Conservation (phyloP, 2,888 invertebrate species). For the Mystacides longicornis region DNA sequence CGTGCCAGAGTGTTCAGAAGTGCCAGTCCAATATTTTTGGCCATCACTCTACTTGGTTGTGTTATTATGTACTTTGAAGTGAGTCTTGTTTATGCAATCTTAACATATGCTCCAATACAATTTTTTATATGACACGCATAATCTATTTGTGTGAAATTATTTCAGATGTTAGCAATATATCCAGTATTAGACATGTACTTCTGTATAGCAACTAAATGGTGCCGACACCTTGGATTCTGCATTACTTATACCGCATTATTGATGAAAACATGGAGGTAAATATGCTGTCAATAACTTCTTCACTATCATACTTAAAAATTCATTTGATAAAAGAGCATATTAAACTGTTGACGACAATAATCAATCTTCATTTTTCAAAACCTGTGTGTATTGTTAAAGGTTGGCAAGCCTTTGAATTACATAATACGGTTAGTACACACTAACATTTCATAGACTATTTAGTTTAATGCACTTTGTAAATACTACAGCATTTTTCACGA, state of each 20-base stretch:
- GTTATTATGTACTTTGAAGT: conserved; percentile 92
- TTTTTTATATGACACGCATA: no score
- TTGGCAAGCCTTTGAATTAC: no score
- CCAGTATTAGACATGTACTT: conserved; percentile 77
- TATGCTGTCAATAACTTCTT: neutral
- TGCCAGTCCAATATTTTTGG: conserved; percentile 86
- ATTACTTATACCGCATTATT: conserved; percentile 87
- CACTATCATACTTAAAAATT: no score
- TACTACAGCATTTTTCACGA: no score
- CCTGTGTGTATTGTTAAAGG: no score
- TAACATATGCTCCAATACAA: no score
- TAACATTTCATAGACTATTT: no score
- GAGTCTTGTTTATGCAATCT: conserved; percentile 29
- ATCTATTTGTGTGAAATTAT: neutral
- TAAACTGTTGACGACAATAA: no score
- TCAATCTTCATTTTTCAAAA: no score
- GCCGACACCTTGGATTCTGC: conserved; percentile 86
- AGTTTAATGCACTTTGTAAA: no score
- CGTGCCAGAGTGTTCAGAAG: conserved; percentile 86
- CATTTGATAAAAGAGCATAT: no score
- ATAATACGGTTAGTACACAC: no score
- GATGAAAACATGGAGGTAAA: conserved; percentile 91
- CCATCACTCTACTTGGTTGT: conserved; percentile 83
- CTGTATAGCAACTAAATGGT: conserved; percentile 89
- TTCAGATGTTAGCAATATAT: conserved; percentile 68